A percentile compares a stretch with the other conserved stretches of the same genome.
Evolutionary conservation across 2,888 invertebrate species (phyloP).

Genomic region (Hemicrepidius hirtus): DNA sequence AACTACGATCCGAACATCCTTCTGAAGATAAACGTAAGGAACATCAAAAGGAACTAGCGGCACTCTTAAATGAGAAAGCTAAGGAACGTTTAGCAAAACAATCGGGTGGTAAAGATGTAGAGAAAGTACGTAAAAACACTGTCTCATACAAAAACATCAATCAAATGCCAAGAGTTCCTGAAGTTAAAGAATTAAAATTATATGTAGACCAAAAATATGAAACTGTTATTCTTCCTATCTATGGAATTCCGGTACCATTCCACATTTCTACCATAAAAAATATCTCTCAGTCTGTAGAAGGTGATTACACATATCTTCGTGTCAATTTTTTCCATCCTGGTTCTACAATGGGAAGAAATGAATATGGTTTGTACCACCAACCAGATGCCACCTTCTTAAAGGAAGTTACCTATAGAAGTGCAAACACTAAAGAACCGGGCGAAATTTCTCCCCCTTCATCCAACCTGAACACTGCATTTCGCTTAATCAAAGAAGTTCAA

Average conservation of each 20-base stretch:
- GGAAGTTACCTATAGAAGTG: slow-evolving; percentile 98
- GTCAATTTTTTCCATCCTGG: slow-evolving; percentile 99
- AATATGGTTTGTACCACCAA: slow-evolving; percentile 92
- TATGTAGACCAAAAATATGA: slow-evolving; percentile 98
- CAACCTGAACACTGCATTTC: slow-evolving; percentile 96
- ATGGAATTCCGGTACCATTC: slow-evolving; percentile 96
- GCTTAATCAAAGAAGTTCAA: slow-evolving; percentile 97
- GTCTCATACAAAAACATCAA: slow-evolving; percentile 94
- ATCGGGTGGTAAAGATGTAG: slow-evolving; percentile 88
- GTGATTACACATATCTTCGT: slow-evolving; percentile 98
- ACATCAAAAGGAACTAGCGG: slow-evolving; percentile 96
- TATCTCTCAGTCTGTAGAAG: slow-evolving; percentile 98
- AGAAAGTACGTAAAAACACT: slow-evolving; percentile 94
- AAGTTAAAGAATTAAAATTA: slow-evolving; percentile 94
- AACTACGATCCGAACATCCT: slow-evolving; percentile 94
- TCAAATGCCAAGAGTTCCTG: slow-evolving; percentile 95
- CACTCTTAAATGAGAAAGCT: slow-evolving; percentile 93
- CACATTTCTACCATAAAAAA: slow-evolving; percentile 99
- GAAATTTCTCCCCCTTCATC: slow-evolving; percentile 95
- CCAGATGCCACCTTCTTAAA: slow-evolving; percentile 98
- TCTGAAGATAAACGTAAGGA: slow-evolving; percentile 98
- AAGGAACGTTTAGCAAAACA: slow-evolving; percentile 93
- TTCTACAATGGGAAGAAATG: slow-evolving; percentile 94
- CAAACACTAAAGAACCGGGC: slow-evolving; percentile 98
- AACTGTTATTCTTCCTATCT: slow-evolving; percentile 97